phyloP scores from a whole-genome alignment of 2,113 vertebrate species.

The Leptosomus discolor region DNA sequence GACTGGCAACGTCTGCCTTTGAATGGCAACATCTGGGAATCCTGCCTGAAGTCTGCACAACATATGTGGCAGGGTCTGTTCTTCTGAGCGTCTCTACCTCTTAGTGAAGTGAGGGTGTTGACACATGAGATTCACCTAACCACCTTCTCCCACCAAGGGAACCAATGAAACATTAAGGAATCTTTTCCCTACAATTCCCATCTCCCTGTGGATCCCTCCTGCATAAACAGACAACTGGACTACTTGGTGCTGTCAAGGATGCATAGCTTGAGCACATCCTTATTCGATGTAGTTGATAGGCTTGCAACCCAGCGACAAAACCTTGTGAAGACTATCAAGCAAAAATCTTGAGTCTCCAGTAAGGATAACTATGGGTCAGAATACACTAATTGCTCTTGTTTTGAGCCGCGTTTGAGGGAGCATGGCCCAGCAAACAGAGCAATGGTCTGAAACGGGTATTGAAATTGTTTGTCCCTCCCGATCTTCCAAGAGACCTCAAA shows the following conservation, averaged over 20 bases:
- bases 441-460: not conserved
- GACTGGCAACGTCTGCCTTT: not conserved
- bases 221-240: not conserved
- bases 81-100: not conserved
- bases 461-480: not conserved
- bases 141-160: not conserved
- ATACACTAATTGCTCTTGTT: not conserved
- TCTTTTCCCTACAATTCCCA: not conserved
- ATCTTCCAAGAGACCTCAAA: not conserved
- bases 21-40: not conserved
- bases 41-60: not conserved
- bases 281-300: not conserved
- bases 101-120: not conserved
- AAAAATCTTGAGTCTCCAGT: not conserved
- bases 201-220: not conserved
- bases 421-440: not conserved
- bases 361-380: not conserved
- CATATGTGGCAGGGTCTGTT: not conserved
- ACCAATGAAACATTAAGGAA: not conserved
- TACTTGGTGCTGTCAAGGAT: not conserved
- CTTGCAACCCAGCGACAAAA: not conserved
- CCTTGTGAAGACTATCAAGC: not conserved
- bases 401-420: not conserved
- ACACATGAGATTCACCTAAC: not conserved
- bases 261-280: not conserved